Conservation (phyloP, 2,113 vertebrate species). For the Lates calcarifer region DNA sequence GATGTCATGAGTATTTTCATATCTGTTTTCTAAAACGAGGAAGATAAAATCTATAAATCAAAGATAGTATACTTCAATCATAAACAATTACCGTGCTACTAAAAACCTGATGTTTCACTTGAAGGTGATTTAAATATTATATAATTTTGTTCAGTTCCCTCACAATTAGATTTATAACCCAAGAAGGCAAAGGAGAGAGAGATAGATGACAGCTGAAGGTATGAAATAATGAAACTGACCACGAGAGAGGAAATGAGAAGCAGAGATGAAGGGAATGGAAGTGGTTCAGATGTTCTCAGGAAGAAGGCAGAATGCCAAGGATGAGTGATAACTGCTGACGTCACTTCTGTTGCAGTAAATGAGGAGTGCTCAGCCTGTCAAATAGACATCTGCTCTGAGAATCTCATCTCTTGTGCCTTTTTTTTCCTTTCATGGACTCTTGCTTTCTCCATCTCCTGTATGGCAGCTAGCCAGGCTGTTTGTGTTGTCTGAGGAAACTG, state of each 20-base stretch:
- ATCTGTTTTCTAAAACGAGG: background rate
- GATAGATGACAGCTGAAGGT: slow-evolving; percentile 20
- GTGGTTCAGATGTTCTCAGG: slow-evolving; percentile 43
- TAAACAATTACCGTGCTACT: background rate
- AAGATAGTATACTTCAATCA: background rate
- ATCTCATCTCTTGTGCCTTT: background rate
- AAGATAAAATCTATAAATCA: background rate
- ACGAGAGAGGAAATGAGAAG: slow-evolving; percentile 28
- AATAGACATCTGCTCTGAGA: slow-evolving; percentile 53
- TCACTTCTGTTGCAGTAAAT: slow-evolving; percentile 50
- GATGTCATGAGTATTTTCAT: background rate
- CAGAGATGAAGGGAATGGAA: background rate
- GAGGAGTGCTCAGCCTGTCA: slow-evolving; percentile 32
- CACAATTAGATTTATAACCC: background rate
- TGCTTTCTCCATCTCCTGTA: background rate
- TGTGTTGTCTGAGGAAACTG: background rate
- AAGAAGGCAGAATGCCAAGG: slow-evolving; percentile 46
- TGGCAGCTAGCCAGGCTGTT: slow-evolving; percentile 4
- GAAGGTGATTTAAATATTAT: background rate
- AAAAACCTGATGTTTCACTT: background rate
- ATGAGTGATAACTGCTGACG: slow-evolving; percentile 47
- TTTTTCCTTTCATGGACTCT: background rate
- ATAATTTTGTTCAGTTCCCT: background rate
- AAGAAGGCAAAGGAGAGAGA: background rate
- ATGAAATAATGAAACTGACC: slow-evolving; percentile 40